These are phyloP conservation scores for Rhopalosiphum maidis DNA, from an alignment of 1,140 invertebrate genomes.

Conservation along the genomic window DNA sequence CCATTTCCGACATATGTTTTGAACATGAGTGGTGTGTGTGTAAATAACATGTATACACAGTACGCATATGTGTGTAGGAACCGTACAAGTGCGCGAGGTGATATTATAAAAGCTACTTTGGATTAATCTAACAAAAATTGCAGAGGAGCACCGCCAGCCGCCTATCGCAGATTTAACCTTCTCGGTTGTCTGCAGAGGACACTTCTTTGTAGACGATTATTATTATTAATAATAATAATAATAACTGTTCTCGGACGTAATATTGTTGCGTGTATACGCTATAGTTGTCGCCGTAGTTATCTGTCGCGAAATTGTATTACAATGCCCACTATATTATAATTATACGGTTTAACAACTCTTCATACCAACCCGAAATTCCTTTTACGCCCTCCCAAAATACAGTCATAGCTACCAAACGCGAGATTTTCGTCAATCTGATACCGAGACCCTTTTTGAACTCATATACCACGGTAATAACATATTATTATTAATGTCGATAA, in stretches of 20 bases:
- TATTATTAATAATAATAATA: neutral
- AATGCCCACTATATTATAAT: neutral
- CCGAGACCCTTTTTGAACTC: neutral
- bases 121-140: neutral
- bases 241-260: neutral
- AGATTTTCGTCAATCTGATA: neutral
- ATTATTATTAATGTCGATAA: neutral
- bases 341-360: neutral
- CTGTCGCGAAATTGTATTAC: neutral
- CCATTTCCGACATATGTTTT: neutral
- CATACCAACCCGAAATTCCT: neutral
- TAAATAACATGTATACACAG: too few relatives aligned
- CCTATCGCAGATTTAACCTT: neutral
- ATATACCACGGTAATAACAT: neutral
- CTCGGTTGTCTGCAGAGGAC: neutral
- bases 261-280: neutral
- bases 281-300: neutral
- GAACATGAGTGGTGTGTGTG: too few relatives aligned
- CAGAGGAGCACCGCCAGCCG: neutral
- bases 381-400: neutral
- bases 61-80: too few relatives aligned
- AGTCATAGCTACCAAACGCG: neutral
- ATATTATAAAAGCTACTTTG: neutral
- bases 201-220: neutral
- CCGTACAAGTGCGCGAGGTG: neutral